Evolutionary conservation across 2,797 vertebrate species (phyloP).

Genomic region (Spinus pinus): DNA sequence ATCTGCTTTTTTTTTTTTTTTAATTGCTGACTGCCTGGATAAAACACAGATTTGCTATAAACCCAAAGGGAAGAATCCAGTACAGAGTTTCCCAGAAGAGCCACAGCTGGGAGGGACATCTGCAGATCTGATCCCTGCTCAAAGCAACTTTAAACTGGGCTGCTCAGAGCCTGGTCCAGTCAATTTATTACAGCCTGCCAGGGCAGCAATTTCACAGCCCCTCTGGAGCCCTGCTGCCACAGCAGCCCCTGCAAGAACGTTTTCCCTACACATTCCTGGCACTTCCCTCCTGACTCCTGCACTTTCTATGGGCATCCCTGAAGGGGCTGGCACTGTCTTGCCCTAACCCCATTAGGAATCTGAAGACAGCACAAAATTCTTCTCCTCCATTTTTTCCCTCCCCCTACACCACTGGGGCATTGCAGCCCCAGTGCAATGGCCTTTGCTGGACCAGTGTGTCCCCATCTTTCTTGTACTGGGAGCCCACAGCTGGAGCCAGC

Average conservation of each 20-base stretch:
- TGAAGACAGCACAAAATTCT: background rate
- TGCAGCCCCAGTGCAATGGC: background rate
- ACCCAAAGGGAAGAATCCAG: background rate
- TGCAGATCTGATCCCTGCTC: background rate
- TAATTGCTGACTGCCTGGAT: background rate
- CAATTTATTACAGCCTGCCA: background rate
- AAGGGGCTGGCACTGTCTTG: background rate
- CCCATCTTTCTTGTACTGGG: background rate
- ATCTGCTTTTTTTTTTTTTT: background rate
- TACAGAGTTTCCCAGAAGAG: background rate
- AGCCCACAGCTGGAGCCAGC: background rate
- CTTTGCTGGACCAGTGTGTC: background rate
- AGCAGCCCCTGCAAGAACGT: background rate
- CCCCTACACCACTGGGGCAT: rapidly evolving
- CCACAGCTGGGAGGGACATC: background rate
- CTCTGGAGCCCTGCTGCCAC: background rate
- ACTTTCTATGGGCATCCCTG: background rate
- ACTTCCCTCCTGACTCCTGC: background rate
- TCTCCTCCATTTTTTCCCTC: background rate
- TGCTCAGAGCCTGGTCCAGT: background rate
- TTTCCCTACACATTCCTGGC: background rate
- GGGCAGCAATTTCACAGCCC: background rate
- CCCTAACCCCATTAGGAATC: background rate
- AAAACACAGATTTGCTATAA: background rate
- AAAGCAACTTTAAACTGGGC: background rate